phyloP scores from a whole-genome alignment of 2,888 invertebrate species.

The Thelaira solivaga region DNA sequence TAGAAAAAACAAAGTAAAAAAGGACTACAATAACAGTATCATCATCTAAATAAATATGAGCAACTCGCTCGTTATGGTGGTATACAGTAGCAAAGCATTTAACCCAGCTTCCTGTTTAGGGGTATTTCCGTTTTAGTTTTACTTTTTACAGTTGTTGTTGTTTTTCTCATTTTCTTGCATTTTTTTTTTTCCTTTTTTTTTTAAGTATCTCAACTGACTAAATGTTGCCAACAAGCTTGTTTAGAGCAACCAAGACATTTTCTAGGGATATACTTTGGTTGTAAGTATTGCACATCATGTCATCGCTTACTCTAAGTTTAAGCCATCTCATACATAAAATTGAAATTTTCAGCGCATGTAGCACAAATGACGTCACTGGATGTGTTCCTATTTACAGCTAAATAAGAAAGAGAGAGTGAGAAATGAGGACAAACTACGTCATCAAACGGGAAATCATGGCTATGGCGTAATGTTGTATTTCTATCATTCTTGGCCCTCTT shows the following conservation, averaged over 20 bases:
- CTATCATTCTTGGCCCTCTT: not conserved
- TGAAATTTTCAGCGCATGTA: no score
- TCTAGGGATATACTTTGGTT: not conserved
- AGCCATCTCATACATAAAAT: no score
- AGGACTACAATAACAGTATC: conserved; percentile 10
- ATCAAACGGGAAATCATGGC: no score
- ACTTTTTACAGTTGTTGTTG: not conserved
- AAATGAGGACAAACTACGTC: no score
- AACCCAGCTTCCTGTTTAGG: conserved; percentile 63
- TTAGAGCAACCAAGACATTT: not conserved
- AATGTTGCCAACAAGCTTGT: no score
- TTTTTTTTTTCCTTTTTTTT: not conserved
- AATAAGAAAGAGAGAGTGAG: no score
- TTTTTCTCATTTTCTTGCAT: not conserved
- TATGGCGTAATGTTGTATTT: not conserved
- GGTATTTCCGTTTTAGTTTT: conserved; percentile 40
- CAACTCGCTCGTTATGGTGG: conserved; percentile 42
- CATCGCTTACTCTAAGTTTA: no score
- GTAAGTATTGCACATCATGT: no score
- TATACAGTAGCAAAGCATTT: conserved; percentile 60
- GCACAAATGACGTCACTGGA: no score
- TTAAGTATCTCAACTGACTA: no score
- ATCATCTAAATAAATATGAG: conserved; percentile 31
- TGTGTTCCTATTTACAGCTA: no score
- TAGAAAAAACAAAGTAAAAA: not conserved